A percentile compares a stretch with the other conserved stretches of the same genome.
Conservation (phyloP, 2,113 vertebrate species). For the Podiceps cristatus region DNA sequence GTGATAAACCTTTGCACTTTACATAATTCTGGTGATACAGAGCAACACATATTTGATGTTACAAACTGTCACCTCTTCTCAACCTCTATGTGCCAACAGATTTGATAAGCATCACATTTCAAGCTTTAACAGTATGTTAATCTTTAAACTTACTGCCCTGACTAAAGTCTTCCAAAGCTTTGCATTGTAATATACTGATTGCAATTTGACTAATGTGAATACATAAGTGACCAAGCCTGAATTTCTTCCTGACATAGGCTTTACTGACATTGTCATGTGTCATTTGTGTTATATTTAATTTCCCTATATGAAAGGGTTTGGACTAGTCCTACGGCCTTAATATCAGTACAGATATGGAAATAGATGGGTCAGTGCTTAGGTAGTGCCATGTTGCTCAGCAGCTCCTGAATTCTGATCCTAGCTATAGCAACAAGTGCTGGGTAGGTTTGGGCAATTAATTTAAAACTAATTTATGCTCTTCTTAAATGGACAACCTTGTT, state of each 20-base stretch:
- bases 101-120: slow-evolving; percentile 35
- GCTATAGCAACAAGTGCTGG: not conserved
- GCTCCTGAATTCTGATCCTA: not conserved
- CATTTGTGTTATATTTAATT: not conserved
- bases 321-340: not conserved
- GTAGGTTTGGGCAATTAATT: not conserved
- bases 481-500: not conserved
- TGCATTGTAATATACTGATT: not conserved
- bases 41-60: not conserved
- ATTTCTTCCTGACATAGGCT: not conserved
- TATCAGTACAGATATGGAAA: not conserved
- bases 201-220: not conserved
- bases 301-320: not conserved
- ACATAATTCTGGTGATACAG: not conserved
- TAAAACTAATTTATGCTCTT: not conserved
- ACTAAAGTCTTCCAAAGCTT: not conserved
- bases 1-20: slow-evolving; percentile 2
- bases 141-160: not conserved
- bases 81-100: not conserved
- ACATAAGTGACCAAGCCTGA: not conserved
- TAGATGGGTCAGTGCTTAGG: not conserved
- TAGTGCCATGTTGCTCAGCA: not conserved
- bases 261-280: not conserved
- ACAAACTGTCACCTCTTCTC: slow-evolving; percentile 17
- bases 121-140: not conserved